Conservation (phyloP, 2,888 invertebrate genomes). For the Coleophora deauratella region DNA sequence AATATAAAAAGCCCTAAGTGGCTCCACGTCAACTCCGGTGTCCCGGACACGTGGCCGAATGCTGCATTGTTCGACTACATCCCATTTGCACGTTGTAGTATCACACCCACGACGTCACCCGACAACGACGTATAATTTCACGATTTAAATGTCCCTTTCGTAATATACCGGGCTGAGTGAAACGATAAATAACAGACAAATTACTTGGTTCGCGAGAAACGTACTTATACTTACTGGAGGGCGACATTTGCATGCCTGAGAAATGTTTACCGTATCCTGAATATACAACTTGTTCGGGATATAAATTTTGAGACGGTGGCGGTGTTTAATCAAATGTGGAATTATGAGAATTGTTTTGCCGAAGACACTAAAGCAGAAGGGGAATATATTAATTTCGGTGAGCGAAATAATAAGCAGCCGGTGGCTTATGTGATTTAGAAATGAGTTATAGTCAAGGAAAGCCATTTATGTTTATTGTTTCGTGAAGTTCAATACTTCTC, state of each 20-base stretch:
- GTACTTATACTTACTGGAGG: constrained; percentile 36
- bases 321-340: constrained; percentile 13
- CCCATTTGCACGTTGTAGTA: constrained; percentile 62
- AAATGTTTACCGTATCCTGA: constrained; percentile 42
- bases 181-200: constrained; percentile 65
- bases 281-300: constrained; percentile 23
- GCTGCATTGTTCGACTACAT: constrained; percentile 2
- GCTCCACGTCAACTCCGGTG: constrained; percentile 1
- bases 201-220: constrained; percentile 50
- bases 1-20: constrained; percentile 4
- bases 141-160: constrained; percentile 60
- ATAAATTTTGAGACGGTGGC: constrained; percentile 12
- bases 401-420: no score
- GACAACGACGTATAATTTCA: constrained; percentile 51
- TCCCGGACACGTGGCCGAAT: constrained; percentile 1
- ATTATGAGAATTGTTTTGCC: constrained; percentile 8
- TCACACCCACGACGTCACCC: constrained; percentile 46
- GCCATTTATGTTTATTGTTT: no score
- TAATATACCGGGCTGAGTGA: constrained; percentile 50
- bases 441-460: no score
- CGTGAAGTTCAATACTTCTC: no score
- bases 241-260: constrained; percentile 61
- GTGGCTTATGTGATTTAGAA: no score
- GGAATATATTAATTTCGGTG: no score
- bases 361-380: no score